These are phyloP conservation scores for Ferdinandea cuprea DNA, from an alignment of 2,888 invertebrate species.

Conservation along the genomic window DNA sequence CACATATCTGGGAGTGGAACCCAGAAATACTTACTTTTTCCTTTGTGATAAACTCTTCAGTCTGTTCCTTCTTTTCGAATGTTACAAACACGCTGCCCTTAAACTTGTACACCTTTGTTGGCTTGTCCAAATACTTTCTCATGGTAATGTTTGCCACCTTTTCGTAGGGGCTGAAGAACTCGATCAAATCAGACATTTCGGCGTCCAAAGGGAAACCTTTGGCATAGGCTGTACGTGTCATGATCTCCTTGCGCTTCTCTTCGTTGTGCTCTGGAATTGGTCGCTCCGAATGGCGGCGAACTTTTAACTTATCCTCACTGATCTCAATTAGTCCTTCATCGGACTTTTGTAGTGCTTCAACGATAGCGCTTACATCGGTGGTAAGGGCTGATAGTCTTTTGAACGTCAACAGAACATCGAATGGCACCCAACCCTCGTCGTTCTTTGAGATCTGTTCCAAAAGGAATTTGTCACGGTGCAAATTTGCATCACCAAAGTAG, in stretches of 20 bases:
- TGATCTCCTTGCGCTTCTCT: conserved; percentile 91
- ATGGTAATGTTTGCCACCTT: conserved; percentile 88
- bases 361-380: conserved; percentile 88
- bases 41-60: conserved; percentile 89
- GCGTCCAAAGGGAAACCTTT: conserved; percentile 92
- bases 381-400: conserved; percentile 91
- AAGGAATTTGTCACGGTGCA: conserved; percentile 96
- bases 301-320: conserved; percentile 84
- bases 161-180: conserved; percentile 89
- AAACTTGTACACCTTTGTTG: conserved; percentile 87
- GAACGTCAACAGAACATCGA: conserved; percentile 93
- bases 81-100: conserved; percentile 97
- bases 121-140: conserved; percentile 86
- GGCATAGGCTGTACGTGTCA: conserved; percentile 91
- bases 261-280: conserved; percentile 92
- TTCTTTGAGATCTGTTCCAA: conserved; percentile 92
- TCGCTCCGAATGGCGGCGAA: conserved; percentile 88
- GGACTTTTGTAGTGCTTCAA: conserved; percentile 89
- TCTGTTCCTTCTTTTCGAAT: conserved; percentile 91
- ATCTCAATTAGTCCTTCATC: conserved; percentile 89
- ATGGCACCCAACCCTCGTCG: conserved; percentile 95
- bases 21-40: conserved; percentile 83
- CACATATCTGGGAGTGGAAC: no score
- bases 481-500: conserved; percentile 94
- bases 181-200: conserved; percentile 88